Evolutionary conservation across 1,140 invertebrate species (phyloP).

Genomic region (Pygmarrhopalites habei): DNA sequence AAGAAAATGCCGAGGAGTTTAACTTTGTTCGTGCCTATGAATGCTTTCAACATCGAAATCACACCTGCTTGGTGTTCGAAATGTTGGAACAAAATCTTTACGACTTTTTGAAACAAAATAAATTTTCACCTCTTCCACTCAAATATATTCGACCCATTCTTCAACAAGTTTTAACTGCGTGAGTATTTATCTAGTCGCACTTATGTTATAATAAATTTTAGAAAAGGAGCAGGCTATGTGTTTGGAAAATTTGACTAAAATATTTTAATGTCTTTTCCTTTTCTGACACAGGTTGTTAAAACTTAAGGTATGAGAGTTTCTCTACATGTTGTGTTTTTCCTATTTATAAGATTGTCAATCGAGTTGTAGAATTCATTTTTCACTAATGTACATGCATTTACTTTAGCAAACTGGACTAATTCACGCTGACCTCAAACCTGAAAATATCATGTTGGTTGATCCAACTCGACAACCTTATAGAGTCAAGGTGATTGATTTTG

Average conservation of each 20-base stretch:
- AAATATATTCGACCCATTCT: constrained; percentile 98
- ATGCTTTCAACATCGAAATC: constrained; percentile 99
- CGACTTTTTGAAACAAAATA: constrained; percentile 99
- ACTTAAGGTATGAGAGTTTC: constrained; percentile 62
- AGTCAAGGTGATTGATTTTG: constrained; percentile 99
- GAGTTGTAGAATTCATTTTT: no score
- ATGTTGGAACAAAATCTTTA: constrained; percentile 99
- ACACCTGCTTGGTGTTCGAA: constrained; percentile 99
- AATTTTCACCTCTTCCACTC: constrained; percentile 94
- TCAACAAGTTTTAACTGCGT: constrained; percentile 96
- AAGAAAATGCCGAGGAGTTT: constrained; percentile 99
- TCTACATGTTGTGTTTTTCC: no score
- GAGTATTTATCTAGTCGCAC: no score
- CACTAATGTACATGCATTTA: no score
- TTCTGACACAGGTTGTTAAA: no score
- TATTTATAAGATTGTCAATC: no score
- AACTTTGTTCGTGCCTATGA: constrained; percentile 99
- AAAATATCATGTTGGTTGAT: constrained; percentile 99
- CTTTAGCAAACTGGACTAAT: constrained; percentile 91
- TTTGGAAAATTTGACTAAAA: no score
- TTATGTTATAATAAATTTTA: no score
- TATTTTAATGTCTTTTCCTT: no score
- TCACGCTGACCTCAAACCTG: constrained; percentile 98
- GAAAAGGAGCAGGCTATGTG: no score
- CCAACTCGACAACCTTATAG: constrained; percentile 93